A percentile compares a stretch with the other conserved stretches of the same genome.
These are phyloP conservation scores for Rhizomys pruinosus DNA, from an alignment of 2,113 vertebrate species.

Conservation along the genomic window DNA sequence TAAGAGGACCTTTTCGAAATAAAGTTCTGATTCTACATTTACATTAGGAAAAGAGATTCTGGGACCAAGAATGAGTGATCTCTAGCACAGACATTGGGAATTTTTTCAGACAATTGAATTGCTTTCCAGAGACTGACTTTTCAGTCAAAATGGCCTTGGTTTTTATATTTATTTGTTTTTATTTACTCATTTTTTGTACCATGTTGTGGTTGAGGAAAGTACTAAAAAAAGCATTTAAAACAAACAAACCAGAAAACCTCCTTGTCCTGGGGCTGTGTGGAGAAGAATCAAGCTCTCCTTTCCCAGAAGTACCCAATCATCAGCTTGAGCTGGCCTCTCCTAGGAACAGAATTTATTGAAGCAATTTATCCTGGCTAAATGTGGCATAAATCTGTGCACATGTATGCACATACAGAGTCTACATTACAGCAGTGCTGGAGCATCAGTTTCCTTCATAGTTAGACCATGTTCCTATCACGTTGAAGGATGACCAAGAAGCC, in stretches of 20 bases:
- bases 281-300: slow-evolving; percentile 76
- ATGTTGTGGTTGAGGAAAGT: slow-evolving; percentile 60
- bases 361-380: slow-evolving; percentile 85
- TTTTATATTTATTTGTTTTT: slow-evolving; percentile 73
- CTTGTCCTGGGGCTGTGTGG: slow-evolving; percentile 69
- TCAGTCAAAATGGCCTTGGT: slow-evolving; percentile 35
- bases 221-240: slow-evolving; percentile 77
- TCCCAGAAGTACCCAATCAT: slow-evolving; percentile 80
- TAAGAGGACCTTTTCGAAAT: slow-evolving; percentile 43
- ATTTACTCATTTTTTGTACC: slow-evolving; percentile 70
- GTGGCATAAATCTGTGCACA: slow-evolving; percentile 83
- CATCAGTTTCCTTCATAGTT: slow-evolving; percentile 75
- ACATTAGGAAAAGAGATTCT: slow-evolving; percentile 57
- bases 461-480: slow-evolving; percentile 68
- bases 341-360: slow-evolving; percentile 83
- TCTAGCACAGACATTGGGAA: slow-evolving; percentile 41
- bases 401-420: slow-evolving; percentile 66
- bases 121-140: slow-evolving; percentile 66
- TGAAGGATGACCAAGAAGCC: slow-evolving; percentile 73
- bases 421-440: slow-evolving; percentile 51
- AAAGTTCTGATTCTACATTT: slow-evolving; percentile 61
- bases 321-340: slow-evolving; percentile 80
- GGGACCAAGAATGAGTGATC: slow-evolving; percentile 43
- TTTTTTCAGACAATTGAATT: slow-evolving; percentile 57
- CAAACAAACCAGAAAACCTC: slow-evolving; percentile 69